These are phyloP conservation scores for Sorex araneus DNA, from an alignment of 2,113 vertebrate genomes.

Conservation along the genomic window DNA sequence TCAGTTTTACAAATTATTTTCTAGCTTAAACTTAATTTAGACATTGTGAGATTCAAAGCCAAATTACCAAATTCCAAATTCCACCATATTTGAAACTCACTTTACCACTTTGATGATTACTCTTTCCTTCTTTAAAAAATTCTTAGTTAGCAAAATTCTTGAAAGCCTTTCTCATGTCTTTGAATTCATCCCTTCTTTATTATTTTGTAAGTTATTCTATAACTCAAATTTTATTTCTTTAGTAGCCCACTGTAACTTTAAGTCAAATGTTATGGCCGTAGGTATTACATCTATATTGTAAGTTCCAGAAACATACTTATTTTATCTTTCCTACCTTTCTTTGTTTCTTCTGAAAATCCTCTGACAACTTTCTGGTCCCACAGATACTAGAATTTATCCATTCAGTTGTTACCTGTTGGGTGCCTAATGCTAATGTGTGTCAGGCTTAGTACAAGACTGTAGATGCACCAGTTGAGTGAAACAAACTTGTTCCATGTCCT, in stretches of 20 bases:
- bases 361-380: neutral
- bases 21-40: slow-evolving; percentile 13
- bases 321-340: neutral
- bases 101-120: slow-evolving; percentile 37
- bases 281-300: neutral
- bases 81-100: slow-evolving; percentile 33
- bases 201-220: slow-evolving; percentile 5
- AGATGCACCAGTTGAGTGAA: neutral
- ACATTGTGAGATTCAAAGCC: neutral
- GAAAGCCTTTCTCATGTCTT: too few species aligned
- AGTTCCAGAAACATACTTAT: slow-evolving; percentile 1
- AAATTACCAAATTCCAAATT: slow-evolving; percentile 38
- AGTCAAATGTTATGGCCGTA: slow-evolving; percentile 38
- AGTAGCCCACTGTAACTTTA: neutral
- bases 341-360: neutral
- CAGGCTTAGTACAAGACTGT: neutral
- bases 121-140: slow-evolving; percentile 13
- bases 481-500: neutral
- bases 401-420: neutral
- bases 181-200: neutral
- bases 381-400: neutral
- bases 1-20: slow-evolving; percentile 2
- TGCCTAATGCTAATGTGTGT: neutral
- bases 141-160: slow-evolving; percentile 31
- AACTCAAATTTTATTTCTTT: too few species aligned